Base-by-base conservation (phyloP, 2,113 vertebrate species). In the Orientallactaga bullata region DNA sequence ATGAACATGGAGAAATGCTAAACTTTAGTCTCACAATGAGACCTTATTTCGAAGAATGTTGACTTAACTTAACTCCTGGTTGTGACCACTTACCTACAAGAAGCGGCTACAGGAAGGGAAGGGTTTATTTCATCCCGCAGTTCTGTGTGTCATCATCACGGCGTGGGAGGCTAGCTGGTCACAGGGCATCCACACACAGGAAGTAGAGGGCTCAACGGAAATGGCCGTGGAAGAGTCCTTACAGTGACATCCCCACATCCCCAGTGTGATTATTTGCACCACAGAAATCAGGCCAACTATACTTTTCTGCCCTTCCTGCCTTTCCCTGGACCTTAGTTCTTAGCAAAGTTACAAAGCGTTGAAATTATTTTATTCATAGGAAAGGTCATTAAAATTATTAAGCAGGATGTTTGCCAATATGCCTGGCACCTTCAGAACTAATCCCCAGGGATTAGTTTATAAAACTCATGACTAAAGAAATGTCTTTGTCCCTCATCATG, bases 361-460 rank as follows among this genome's bases (percentile, higher is more conserved):
- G 80, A 80, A 85, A 83, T 68, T 66, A 58, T 92, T 94, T 96
- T 90, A 95, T 92, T 97, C 76, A 60, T 60, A 63, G 89, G 51
- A 85, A 96, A 96, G 88, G 82, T 92, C 96, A 92, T 90, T 96
- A 93, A 90, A 85, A 96, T 96, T 95, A 94, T 72, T 92, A 88
- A 87, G 71, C 28, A 63, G 82, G 71, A 80, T 77, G 7, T 84
- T 90, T 88, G 90, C 73, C 88, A 69, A 47, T 28, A 61, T 76
- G 42, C 55, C 60, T 88, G 76, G 88, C 16, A 0, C 68, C 60
- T 58, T 71, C 42, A 71, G 66, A 90, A 66, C 17, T 26, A 92
- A 95, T 92, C 93, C 90, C 92, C 28, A 9, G 90, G 61, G 68
- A 51, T 95, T 82, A 37, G 30, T 72, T 89, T 68, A 90, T 86